Conservation (phyloP, 2,888 invertebrate genomes). For the Phengaris arion region DNA sequence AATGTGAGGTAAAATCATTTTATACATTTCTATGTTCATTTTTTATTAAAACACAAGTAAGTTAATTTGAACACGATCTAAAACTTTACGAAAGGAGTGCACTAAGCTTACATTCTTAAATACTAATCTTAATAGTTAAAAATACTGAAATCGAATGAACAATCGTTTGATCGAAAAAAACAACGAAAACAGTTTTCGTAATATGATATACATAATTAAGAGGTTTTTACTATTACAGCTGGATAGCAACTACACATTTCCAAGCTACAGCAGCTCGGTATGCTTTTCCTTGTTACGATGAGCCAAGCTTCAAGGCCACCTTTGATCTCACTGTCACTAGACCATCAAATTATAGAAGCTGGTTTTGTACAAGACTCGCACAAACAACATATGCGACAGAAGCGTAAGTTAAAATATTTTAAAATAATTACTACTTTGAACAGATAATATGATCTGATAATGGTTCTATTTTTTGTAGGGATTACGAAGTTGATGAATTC, state of each 20-base stretch:
- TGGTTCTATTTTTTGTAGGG: slow-evolving; percentile 45
- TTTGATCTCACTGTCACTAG: slow-evolving; percentile 84
- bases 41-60: too few species aligned
- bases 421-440: neutral
- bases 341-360: slow-evolving; percentile 65
- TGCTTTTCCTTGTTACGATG: slow-evolving; percentile 90
- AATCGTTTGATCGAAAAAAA: too few species aligned
- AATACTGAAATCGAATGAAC: too few species aligned
- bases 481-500: slow-evolving; percentile 56
- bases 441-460: neutral
- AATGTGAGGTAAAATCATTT: slow-evolving; percentile 46
- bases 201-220: too few species aligned
- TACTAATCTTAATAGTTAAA: too few species aligned
- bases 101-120: too few species aligned
- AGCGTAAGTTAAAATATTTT: slow-evolving; percentile 46
- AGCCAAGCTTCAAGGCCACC: slow-evolving; percentile 89
- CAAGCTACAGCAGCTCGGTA: slow-evolving; percentile 83
- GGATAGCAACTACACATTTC: slow-evolving; percentile 85
- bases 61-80: too few species aligned
- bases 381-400: slow-evolving; percentile 38
- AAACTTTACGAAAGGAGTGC: too few species aligned
- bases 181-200: too few species aligned
- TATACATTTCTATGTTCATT: too few species aligned
- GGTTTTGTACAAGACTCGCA: slow-evolving; percentile 80
- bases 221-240: slow-evolving; percentile 52